These are phyloP conservation scores for Drosophila diplacantha DNA, from an alignment of 2,888 invertebrate species.

Conservation along the genomic window DNA sequence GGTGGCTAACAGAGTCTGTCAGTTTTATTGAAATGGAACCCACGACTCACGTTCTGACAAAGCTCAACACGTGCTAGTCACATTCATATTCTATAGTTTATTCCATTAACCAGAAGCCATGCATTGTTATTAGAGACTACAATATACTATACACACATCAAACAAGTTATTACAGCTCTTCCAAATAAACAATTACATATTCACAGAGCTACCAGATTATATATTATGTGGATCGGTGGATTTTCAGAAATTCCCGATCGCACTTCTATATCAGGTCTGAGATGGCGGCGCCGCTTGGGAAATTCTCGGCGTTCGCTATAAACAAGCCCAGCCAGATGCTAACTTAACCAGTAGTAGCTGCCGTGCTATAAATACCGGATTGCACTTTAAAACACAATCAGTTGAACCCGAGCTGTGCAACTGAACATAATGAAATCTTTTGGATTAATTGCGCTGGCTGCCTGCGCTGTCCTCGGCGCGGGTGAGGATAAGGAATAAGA, in stretches of 20 bases:
- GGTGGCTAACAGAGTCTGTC: not conserved
- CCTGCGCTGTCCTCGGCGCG: constrained; percentile 17
- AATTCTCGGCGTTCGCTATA: constrained; percentile 24
- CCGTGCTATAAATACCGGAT: constrained; percentile 21
- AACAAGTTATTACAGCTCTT: constrained; percentile 24
- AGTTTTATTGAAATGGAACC: not conserved
- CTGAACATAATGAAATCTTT: constrained; percentile 25
- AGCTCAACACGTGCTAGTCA: not conserved
- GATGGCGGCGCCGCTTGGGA: constrained; percentile 18
- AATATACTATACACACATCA: not conserved
- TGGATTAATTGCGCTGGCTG: constrained; percentile 11
- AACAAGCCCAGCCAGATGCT: constrained; percentile 23
- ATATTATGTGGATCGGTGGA: constrained; percentile 15
- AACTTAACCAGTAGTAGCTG: not conserved
- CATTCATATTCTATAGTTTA: not conserved
- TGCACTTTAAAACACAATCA: not conserved
- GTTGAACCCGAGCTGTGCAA: constrained; percentile 20
- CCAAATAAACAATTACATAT: constrained; percentile 20
- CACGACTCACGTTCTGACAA: not conserved
- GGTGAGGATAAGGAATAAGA: constrained; percentile 8
- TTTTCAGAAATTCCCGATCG: constrained; percentile 30
- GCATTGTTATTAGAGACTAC: not conserved
- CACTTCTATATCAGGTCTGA: constrained; percentile 11
- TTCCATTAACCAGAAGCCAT: not conserved
- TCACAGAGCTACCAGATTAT: constrained; percentile 2